Conservation (phyloP, 2,113 vertebrate genomes). For the Falco punctatus region DNA sequence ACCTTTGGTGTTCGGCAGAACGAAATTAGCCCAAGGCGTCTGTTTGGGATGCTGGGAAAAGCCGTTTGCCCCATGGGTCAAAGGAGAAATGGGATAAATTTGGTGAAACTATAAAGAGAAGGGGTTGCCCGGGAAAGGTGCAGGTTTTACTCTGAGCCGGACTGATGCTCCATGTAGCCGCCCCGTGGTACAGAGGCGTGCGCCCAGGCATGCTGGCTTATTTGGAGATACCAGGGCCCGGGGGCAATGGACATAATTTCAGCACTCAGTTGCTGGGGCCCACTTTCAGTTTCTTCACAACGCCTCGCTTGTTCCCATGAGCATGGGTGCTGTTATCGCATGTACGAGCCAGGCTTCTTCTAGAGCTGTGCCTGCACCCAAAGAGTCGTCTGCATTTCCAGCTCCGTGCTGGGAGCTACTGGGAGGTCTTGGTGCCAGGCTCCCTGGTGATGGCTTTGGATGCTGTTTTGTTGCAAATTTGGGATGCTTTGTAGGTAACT, state of each 20-base stretch:
- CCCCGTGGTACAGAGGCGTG: rapidly evolving
- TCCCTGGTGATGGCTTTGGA: background rate
- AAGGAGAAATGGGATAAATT: background rate
- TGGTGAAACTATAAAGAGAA: background rate
- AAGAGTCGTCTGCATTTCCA: background rate
- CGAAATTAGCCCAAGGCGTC: rapidly evolving
- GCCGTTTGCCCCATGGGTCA: rapidly evolving
- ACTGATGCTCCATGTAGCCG: background rate
- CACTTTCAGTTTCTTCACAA: background rate
- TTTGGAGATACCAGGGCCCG: background rate
- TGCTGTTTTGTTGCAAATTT: background rate
- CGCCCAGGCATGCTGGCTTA: rapidly evolving
- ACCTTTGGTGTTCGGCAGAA: background rate
- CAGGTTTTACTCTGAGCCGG: background rate
- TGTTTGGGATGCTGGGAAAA: rapidly evolving
- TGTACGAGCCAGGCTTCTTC: background rate
- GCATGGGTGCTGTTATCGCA: background rate
- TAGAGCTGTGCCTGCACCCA: background rate
- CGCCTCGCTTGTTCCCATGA: background rate
- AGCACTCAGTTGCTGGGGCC: background rate
- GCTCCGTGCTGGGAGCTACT: background rate
- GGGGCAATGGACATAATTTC: background rate
- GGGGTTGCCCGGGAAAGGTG: too few relatives aligned
- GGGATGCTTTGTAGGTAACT: background rate
- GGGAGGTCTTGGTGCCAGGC: background rate